Conservation (phyloP, 2,888 invertebrate species). For the Bellardia pandia region DNA sequence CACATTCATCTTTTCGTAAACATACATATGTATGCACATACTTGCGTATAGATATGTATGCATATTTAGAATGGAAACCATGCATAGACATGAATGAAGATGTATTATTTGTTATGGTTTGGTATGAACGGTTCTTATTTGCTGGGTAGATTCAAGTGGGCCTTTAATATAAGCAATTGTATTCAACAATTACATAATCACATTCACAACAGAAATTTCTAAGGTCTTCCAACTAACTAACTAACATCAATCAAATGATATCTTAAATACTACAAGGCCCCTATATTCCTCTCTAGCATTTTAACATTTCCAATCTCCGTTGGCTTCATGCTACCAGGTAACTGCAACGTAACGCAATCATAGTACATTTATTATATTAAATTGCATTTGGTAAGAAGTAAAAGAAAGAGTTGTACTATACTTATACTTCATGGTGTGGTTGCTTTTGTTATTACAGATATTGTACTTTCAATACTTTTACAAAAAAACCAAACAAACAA, state of each 20-base stretch:
- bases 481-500: conserved; percentile 58
- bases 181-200: too few species aligned
- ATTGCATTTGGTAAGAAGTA: conserved; percentile 43
- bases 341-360: background rate
- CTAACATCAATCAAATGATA: too few species aligned
- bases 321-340: background rate
- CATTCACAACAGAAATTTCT: too few species aligned
- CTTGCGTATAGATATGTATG: background rate
- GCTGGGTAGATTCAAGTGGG: background rate
- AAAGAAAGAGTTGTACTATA: background rate
- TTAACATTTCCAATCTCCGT: background rate
- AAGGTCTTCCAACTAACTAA: too few species aligned
- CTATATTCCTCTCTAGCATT: background rate
- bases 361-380: conserved; percentile 54
- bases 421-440: background rate
- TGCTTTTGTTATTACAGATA: conserved; percentile 11
- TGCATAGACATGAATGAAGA: conserved; percentile 17
- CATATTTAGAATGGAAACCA: background rate
- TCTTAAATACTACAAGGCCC: background rate
- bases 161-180: background rate
- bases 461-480: conserved; percentile 42
- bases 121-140: background rate
- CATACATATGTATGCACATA: background rate
- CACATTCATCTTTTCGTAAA: conserved; percentile 12
- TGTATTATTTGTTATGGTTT: conserved; percentile 20